Base-by-base conservation (phyloP, 2,797 vertebrate species). In the Lophotriccus pileatus region DNA sequence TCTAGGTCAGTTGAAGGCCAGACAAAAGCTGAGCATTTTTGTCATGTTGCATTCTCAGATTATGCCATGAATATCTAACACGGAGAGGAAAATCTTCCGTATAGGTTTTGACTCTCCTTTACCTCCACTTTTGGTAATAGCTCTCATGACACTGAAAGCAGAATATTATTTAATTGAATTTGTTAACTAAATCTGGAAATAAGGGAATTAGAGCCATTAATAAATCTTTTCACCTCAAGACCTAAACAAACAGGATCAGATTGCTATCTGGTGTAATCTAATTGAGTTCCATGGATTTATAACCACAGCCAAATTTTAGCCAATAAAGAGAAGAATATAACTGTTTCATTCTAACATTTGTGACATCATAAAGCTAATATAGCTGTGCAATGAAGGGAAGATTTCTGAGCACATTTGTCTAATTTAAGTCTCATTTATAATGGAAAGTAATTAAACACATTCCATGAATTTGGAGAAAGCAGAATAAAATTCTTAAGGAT, bases 391-490 rank as follows among this genome's bases (percentile, higher is more conserved):
- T 44, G 73, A 94, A 86, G 62, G 66, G 47, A 86, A 95, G 90
- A 77, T 93, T 96, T 89, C 87, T 67, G 79, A 89, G 56, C 41
- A 76, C 74, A 89, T 93, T 94, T 92, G 37, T 96, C 92, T 96
- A 87, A 95, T 95, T 96, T 92, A 93, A 64, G 74, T 95, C 74
- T 91, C 89, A 81, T 90, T 87, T 95, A n/a, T 84, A 95, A 92
- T 60, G 50, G 7, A 82, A 93, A 94, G 46, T 80, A 92, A 97
- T 96, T 96, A 95, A 92, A 93, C 47, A 79, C 47, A 44, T 94
- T 90, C 73, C 64, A 62, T 89, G 62, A 92, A 97, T 97, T 55
- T 86, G 84, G 22, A 87, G 67, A 91, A 85, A 89, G 34, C 52
- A 92, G 70, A 79, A 94, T 23, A 89, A 70, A 95, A 94, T 43